Percentiles rank a stretch among this genome's conserved stretches.
phyloP scores from a whole-genome alignment of 1,140 invertebrate genomes.

The Drosophila equinoxialis region DNA sequence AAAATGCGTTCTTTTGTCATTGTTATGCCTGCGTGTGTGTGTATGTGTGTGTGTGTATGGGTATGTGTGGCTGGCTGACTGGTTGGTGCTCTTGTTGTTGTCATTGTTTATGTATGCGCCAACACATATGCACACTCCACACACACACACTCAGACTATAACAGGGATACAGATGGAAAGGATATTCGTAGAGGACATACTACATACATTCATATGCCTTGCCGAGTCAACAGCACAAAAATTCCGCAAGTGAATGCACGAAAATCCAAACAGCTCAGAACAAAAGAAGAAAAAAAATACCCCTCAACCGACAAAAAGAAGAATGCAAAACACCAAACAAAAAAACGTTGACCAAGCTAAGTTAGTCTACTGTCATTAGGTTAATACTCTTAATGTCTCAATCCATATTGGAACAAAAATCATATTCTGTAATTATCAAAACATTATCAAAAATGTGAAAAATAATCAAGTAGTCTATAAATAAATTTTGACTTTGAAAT shows the following conservation, averaged over 20 bases:
- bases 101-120: slow-evolving; percentile 79
- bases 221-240: slow-evolving; percentile 76
- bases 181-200: slow-evolving; percentile 32
- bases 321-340: slow-evolving; percentile 24
- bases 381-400: background rate
- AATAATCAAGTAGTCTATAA: no score
- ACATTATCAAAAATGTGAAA: no score
- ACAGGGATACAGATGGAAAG: slow-evolving; percentile 24
- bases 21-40: slow-evolving; percentile 56
- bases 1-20: slow-evolving; percentile 79
- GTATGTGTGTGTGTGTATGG: slow-evolving; percentile 17
- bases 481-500: no score
- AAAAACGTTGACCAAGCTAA: slow-evolving; percentile 17
- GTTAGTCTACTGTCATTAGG: background rate
- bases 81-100: slow-evolving; percentile 56
- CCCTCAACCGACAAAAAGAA: slow-evolving; percentile 31
- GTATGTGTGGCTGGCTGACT: slow-evolving; percentile 1
- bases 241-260: slow-evolving; percentile 79
- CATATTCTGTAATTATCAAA: no score
- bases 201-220: slow-evolving; percentile 76
- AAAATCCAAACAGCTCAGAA: slow-evolving; percentile 67
- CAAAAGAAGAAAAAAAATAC: background rate
- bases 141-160: slow-evolving; percentile 5
- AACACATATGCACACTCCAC: slow-evolving; percentile 69
- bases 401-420: background rate